phyloP scores from a whole-genome alignment of 2,888 invertebrate genomes.

The Harpalus rufipes region DNA sequence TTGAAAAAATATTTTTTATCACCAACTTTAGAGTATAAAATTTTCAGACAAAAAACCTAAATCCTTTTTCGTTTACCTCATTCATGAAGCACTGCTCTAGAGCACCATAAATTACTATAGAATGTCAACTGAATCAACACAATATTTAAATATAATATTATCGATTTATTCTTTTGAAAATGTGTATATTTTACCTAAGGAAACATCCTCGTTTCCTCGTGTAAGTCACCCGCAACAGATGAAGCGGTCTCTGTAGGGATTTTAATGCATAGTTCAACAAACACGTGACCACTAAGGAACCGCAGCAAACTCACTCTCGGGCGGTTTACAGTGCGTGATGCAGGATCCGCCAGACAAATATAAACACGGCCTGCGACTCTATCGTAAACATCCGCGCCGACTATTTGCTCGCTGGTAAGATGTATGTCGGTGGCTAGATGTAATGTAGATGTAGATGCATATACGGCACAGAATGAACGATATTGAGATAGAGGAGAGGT shows the following conservation, averaged over 20 bases:
- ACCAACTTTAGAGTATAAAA: no score
- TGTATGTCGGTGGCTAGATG: not conserved
- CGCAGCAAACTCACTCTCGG: constrained; percentile 53
- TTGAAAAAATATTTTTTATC: no score
- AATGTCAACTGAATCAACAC: no score
- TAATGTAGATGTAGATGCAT: not conserved
- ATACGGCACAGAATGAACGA: not conserved
- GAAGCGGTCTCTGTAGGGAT: constrained; percentile 64
- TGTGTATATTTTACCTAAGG: no score
- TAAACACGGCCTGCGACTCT: constrained; percentile 51
- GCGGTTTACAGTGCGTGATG: constrained; percentile 2
- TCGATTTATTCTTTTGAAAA: no score
- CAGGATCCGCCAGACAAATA: constrained; percentile 40
- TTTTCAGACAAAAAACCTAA: no score
- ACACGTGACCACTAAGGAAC: constrained; percentile 62
- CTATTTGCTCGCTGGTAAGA: constrained; percentile 36
- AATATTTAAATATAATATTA: no score
- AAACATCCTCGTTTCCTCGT: not conserved
- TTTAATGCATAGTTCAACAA: constrained; percentile 66
- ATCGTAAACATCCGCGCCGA: constrained; percentile 39
- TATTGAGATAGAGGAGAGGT: not conserved
- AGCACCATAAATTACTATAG: no score
- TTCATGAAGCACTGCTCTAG: no score
- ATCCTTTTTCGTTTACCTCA: no score
- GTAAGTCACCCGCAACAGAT: constrained; percentile 61